These are phyloP conservation scores for Neomonachus schauinslandi DNA, from an alignment of 2,113 vertebrate species.

Conservation along the genomic window DNA sequence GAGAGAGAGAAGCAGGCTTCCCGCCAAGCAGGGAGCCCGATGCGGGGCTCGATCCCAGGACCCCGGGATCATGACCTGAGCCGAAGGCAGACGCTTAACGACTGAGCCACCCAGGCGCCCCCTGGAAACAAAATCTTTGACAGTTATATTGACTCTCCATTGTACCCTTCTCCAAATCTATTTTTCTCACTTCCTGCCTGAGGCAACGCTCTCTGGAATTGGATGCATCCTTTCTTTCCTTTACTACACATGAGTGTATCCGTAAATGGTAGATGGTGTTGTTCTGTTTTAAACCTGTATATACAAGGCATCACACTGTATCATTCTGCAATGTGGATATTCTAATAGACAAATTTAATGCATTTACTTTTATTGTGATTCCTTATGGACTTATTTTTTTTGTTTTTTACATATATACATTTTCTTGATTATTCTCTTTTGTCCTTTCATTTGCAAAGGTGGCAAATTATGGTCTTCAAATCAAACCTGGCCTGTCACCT, in stretches of 20 bases:
- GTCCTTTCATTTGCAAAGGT: background rate
- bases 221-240: background rate
- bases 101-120: too few species aligned
- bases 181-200: background rate
- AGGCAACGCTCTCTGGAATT: background rate
- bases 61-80: too few species aligned
- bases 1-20: too few species aligned
- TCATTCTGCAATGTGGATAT: background rate
- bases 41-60: too few species aligned
- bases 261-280: background rate
- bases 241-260: background rate
- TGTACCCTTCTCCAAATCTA: background rate
- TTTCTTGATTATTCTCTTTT: background rate
- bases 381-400: background rate
- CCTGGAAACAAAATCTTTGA: background rate
- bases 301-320: background rate
- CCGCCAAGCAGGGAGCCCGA: too few species aligned
- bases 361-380: conserved; percentile 57
- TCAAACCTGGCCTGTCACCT: background rate
- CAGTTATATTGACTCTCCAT: background rate
- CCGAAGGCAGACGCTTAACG: too few species aligned
- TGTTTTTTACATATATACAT: background rate
- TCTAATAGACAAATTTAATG: background rate
- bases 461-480: background rate
- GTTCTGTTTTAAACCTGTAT: background rate